Evolutionary conservation across 2,888 invertebrate species (phyloP).

Genomic region (Koerneria pararmatus): DNA sequence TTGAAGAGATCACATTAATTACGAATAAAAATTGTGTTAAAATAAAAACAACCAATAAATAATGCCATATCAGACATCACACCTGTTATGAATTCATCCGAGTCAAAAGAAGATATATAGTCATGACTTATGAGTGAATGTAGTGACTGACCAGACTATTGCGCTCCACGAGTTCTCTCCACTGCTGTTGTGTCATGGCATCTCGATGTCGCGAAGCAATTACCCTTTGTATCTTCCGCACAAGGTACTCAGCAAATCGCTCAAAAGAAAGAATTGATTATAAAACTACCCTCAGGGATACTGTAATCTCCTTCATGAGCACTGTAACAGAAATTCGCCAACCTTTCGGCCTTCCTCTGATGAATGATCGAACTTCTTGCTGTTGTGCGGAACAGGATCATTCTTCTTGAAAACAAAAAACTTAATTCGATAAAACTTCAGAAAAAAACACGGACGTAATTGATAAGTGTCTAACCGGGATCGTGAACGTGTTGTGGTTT

Average conservation of each 20-base stretch:
- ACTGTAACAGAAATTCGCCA: not conserved
- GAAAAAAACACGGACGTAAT: not conserved
- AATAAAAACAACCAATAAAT: no score
- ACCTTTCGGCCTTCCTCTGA: slow-evolving; percentile 38
- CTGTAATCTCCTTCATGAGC: not conserved
- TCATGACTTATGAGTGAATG: no score
- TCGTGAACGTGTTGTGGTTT: slow-evolving; percentile 32
- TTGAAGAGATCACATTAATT: no score
- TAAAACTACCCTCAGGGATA: not conserved
- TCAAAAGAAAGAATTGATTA: not conserved
- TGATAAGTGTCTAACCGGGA: slow-evolving; percentile 28
- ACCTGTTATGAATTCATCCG: no score
- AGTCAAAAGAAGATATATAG: no score
- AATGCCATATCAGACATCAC: no score
- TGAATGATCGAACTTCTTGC: slow-evolving; percentile 38
- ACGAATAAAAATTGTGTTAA: not conserved
- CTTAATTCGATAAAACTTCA: not conserved
- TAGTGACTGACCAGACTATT: slow-evolving; percentile 30
- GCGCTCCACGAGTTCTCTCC: slow-evolving; percentile 40
- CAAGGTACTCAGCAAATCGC: slow-evolving; percentile 30
- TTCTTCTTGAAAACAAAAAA: no score
- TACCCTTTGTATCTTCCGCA: slow-evolving; percentile 34
- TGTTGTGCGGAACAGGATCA: no score
- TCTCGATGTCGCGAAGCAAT: slow-evolving; percentile 32
- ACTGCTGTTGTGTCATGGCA: slow-evolving; percentile 42